These are phyloP conservation scores for Microctonus hyperodae DNA, from an alignment of 2,888 invertebrate genomes.

Conservation along the genomic window DNA sequence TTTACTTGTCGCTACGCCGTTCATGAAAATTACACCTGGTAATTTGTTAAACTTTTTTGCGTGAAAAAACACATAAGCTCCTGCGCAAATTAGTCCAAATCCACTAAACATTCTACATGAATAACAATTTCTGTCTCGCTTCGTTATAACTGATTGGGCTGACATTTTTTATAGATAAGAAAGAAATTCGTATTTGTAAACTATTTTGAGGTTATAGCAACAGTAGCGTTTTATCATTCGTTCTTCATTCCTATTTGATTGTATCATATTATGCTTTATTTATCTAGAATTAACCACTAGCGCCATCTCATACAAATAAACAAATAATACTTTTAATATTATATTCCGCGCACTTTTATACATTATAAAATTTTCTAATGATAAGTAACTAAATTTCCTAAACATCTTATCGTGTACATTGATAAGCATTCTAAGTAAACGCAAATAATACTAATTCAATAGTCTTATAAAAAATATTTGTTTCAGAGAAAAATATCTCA, in stretches of 20 bases:
- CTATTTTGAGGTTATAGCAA: background rate
- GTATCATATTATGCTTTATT: background rate
- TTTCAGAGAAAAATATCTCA: no score
- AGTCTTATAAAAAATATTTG: no score
- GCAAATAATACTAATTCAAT: no score
- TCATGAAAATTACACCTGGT: conserved; percentile 64
- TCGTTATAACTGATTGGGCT: conserved; percentile 54
- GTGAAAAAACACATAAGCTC: conserved; percentile 68
- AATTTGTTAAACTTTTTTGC: conserved; percentile 66
- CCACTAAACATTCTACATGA: conserved; percentile 70
- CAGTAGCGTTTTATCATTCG: background rate
- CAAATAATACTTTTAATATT: background rate
- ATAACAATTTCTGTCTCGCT: conserved; percentile 67
- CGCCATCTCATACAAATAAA: background rate
- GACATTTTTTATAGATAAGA: conserved; percentile 33
- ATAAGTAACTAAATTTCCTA: no score
- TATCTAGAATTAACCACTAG: background rate
- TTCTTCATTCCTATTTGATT: background rate
- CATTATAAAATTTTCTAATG: no score
- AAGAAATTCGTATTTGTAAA: no score
- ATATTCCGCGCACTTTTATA: background rate
- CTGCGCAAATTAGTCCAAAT: conserved; percentile 70
- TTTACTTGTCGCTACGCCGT: conserved; percentile 65
- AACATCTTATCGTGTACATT: no score
- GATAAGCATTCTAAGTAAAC: no score